Evolutionary conservation across 1,140 invertebrate species (phyloP), one percentile per base, ranked within the genome.

Genomic region (Zeugodacus cucurbitae): DNA sequence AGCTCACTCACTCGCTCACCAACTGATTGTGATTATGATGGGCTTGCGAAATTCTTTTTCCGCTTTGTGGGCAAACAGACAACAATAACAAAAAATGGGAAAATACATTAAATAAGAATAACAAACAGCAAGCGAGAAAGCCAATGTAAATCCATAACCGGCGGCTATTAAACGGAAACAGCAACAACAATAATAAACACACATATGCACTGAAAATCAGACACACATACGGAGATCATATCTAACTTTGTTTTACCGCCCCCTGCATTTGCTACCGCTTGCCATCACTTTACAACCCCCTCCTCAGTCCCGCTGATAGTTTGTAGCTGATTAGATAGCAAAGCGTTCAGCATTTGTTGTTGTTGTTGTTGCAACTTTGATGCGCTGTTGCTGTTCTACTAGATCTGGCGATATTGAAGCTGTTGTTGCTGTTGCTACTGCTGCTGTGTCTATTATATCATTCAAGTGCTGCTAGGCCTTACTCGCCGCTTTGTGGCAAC

Each of bases 401-500:
- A 17, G 48, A 54, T 54, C 20, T 54, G 22, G 4, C n/a, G 67
- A 11, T 37, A 82, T 78, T 44, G 44, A 26, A 48, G 44, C 26
- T 82, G 22, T 54, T 29, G 1, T 41, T 74, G 67, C 5, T 78
- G 37, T 29, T 48, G 41, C 3, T 44, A 26, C 11, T 67, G n/a
- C 29, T 29, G 14, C n/a, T n/a, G 44, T 14, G 0, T 48, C 26
- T 17, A 11, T 29, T 70, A 32, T 3, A 32, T 70, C 64, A 20
- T 54, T 2, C 41, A 22, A n/a, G 22, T 74, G 8, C 34, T 41
- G n/a, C 64, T 29, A 34, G 70, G 37, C 70, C 70, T 74, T 82
- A 5, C 41, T 82, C 26, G 48, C 41, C 74, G 74, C 74, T 82
- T 82, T 82, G 74, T 54, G 74, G 74, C 74, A 82, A n/a, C 74